phyloP scores from a whole-genome alignment of 64 coral and sea anemone genomes.

The Trachythela sp. region DNA sequence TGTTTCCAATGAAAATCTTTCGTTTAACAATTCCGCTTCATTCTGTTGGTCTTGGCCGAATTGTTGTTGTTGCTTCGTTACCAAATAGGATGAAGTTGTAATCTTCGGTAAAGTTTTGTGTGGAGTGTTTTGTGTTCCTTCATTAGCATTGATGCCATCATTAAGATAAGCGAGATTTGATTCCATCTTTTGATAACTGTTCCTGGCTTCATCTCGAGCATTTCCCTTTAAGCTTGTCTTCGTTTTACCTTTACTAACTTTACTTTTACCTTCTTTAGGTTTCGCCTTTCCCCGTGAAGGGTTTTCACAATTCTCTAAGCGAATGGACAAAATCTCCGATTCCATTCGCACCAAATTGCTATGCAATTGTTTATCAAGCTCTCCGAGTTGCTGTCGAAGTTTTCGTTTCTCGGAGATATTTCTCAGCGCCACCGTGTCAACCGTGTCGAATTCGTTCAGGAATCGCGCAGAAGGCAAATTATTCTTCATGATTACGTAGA shows the following conservation, averaged over 20 bases:
- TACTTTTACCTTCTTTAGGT: not conserved
- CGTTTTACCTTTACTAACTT: not conserved
- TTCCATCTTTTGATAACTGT: not conserved
- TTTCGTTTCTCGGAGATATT: not conserved
- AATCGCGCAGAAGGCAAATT: not conserved
- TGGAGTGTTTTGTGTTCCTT: not conserved
- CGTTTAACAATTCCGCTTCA: not conserved
- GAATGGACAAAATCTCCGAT: conserved; percentile 1
- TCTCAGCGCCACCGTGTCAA: not conserved
- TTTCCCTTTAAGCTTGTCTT: not conserved
- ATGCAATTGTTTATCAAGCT: not conserved
- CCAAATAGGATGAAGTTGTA: not conserved
- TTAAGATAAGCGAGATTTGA: not conserved
- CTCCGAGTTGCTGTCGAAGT: not conserved
- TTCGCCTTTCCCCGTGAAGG: not conserved
- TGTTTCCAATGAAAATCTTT: not conserved
- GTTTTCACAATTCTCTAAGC: not conserved
- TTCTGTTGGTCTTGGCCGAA: not conserved
- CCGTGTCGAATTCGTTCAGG: conserved; percentile 3
- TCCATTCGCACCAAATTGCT: conserved; percentile 3
- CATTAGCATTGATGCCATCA: no score
- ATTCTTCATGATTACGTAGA: not conserved
- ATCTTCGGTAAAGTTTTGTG: not conserved
- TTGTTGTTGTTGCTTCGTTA: not conserved
- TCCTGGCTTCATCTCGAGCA: not conserved